Evolutionary conservation across 2,888 invertebrate genomes (phyloP), one percentile per base, ranked within the genome.

Genomic region (Cataglyphis rosenhaueri): DNA sequence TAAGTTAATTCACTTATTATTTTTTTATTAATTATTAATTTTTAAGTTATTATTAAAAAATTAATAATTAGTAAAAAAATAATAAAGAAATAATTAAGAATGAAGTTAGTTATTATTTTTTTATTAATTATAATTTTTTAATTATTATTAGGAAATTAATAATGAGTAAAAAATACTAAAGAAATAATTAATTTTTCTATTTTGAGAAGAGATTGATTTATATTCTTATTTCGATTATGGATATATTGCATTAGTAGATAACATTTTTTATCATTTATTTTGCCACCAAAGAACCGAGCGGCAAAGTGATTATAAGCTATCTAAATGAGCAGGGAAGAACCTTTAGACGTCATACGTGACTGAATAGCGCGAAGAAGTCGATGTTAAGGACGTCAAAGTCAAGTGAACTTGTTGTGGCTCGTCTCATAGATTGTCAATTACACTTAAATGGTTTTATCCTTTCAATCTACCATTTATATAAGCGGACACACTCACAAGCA

Each of bases 371-470:
- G 35, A 75, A 76, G 59, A 38, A 62, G 64, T 78, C 55, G 61
- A 64, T 65, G 79, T 82, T 55, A 65, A 59, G 44, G 32, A 66
- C 66, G 48, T 74, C 71, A 59, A 82, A 82, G 81, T 81, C 76
- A 68, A 66, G 66, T 55, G 70, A 86, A 85, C 65, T 81, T 79
- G 79, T 86, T 84, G 75, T 78, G 81, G 75, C 76, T 86, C 86
- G 84, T 87, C 88, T 88, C 85, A 84, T 86, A 87, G 86, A 91
- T 89, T 87, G 89, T 85, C 87, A 89, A 90, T 89, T 90, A 88
- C 81, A 81, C 75, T 83, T 86, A 85, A 87, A 82, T 87, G 87
- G 86, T 86, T 89, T 81, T 81, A 59, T 59, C 75, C 73, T 79
- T 57, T 81, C 78, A 35, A 86, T 83, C 78, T 48, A 70, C 61